Conservation (phyloP, 1,140 invertebrate genomes). For the Pogonus chalceus region DNA sequence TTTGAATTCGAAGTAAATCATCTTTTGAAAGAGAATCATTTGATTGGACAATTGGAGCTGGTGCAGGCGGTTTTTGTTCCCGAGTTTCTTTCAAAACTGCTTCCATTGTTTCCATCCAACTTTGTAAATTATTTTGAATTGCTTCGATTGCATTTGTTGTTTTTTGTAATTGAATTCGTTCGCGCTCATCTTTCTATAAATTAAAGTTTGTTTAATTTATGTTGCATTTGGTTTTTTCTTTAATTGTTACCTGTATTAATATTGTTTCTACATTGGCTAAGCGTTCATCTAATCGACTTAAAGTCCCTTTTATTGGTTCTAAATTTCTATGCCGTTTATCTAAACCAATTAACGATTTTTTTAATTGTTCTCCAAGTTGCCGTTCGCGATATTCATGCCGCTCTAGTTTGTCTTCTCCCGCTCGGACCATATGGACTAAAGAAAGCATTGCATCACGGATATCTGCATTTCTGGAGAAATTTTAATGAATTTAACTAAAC, state of each 20-base stretch:
- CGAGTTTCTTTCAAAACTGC: background rate
- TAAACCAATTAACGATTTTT: conserved; percentile 57
- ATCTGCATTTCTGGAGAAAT: conserved; percentile 62
- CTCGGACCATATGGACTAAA: conserved; percentile 67
- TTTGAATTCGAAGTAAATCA: conserved; percentile 39
- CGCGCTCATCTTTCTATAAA: conserved; percentile 51
- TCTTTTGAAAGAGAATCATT: conserved; percentile 25
- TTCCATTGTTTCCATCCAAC: conserved; percentile 27
- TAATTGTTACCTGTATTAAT: conserved; percentile 40
- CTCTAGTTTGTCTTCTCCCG: conserved; percentile 71
- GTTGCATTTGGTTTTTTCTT: background rate
- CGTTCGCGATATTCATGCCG: conserved; percentile 73
- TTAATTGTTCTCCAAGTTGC: conserved; percentile 65
- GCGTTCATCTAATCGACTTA: conserved; percentile 55
- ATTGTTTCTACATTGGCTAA: conserved; percentile 58
- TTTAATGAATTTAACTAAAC: conserved; percentile 11
- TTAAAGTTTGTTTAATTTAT: conserved; percentile 12
- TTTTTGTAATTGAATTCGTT: conserved; percentile 56
- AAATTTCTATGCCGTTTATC: conserved; percentile 60
- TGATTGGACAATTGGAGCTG: conserved; percentile 25
- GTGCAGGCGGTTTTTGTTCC: conserved; percentile 18
- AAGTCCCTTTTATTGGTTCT: conserved; percentile 54
- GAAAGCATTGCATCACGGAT: conserved; percentile 71
- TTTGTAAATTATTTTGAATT: conserved; percentile 51
- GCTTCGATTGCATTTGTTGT: conserved; percentile 53